A percentile compares a stretch with the other conserved stretches of the same genome.
Evolutionary conservation across 2,888 invertebrate species (phyloP).

Genomic region (Orchesella flavescens): DNA sequence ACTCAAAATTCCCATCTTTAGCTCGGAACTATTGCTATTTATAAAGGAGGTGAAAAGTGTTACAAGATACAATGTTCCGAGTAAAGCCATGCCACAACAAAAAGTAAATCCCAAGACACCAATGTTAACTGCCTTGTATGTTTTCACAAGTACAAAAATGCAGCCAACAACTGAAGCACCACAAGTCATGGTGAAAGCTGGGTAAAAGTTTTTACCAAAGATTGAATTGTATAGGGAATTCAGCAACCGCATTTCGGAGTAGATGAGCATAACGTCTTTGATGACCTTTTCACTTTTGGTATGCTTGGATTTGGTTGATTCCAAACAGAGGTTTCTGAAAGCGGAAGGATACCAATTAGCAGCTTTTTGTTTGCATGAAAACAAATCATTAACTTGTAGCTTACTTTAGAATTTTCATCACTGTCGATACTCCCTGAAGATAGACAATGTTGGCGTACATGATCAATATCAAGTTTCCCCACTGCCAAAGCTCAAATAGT

Average conservation of each 20-base stretch:
- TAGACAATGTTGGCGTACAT: neutral
- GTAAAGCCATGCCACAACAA: neutral
- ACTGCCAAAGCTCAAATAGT: neutral
- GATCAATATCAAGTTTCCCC: neutral
- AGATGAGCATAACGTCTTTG: neutral
- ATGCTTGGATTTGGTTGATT: neutral
- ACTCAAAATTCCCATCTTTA: neutral
- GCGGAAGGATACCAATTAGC: neutral
- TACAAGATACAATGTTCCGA: neutral
- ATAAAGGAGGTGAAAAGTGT: neutral
- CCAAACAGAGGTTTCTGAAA: neutral
- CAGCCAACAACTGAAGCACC: neutral
- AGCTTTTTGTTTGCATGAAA: neutral
- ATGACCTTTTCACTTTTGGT: neutral
- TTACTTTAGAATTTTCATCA: neutral
- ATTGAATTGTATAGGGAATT: neutral
- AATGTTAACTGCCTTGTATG: neutral
- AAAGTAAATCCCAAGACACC: neutral
- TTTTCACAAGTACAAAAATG: neutral
- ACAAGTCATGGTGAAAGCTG: neutral
- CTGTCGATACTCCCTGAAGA: neutral
- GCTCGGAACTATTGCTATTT: neutral
- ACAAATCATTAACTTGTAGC: neutral
- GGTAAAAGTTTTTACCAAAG: neutral
- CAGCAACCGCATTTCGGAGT: neutral